Evolutionary conservation across 2,888 invertebrate genomes (phyloP), one percentile per base, ranked within the genome.

Genomic region (Chloroclysta siterata): DNA sequence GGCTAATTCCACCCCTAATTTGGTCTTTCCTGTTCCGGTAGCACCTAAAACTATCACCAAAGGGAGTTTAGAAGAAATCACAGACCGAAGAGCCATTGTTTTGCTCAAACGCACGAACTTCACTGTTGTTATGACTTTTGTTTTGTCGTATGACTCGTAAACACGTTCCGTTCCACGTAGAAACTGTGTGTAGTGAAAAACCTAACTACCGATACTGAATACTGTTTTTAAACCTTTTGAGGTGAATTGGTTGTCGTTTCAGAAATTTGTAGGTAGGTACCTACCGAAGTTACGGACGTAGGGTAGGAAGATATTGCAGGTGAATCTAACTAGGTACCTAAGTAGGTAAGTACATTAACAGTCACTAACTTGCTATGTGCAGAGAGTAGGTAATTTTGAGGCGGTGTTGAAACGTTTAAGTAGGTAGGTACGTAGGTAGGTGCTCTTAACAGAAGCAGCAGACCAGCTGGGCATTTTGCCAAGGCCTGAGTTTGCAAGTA

Each of bases 21-120:
- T 99, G 0, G 99, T 98, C 94, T 99, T 99, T 61, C 99, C 99
- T 6, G 97, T 96, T 10, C 99, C 99, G 46, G 99, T 99, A 39
- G 99, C 96, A 75, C 99, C 99, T 72, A 99, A 94, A 89, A 99
- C 96, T 55, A 99, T 96, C 77, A 99, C 95, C 80, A 97, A 90
- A 70, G 97, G 97, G 76, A 93, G 80, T 78, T 85, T 85, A 60
- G 88, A 88, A 72, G 82, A 80, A 64, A 90, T 77, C 71, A 88
- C 85, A 72, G 82, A 79, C 71, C 88, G 85, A 48, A 93, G 72
- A 80, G 93, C 92, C 93, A 93, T 93, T 68, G 66, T 77, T 63
- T 44, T 66, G 65, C 71, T 76, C 72, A 53, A 78, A 72, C 79
- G 81, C 88, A 74, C 88, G 80, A 89, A 90, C 87, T 90, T 92